Evolutionary conservation across 2,113 vertebrate genomes (phyloP).

Genomic region (Percopsis transmontana): DNA sequence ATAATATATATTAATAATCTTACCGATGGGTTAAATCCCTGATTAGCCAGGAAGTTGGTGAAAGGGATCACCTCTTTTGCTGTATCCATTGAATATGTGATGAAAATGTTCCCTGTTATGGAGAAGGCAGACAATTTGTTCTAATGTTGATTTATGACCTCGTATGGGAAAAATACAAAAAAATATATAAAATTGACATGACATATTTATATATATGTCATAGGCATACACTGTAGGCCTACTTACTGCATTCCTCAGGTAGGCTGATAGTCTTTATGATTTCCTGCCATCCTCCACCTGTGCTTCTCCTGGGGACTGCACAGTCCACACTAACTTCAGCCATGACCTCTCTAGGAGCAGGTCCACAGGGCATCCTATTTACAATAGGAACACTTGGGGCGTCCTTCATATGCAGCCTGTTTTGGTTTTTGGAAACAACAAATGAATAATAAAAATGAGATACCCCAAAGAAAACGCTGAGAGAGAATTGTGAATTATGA

Average conservation of each 20-base stretch:
- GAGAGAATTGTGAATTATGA: too few relatives aligned
- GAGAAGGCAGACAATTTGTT: not conserved
- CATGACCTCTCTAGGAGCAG: conserved; percentile 28
- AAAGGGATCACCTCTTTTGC: conserved; percentile 57
- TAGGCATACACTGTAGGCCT: not conserved
- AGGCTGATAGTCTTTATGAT: conserved; percentile 62
- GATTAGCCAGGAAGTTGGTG: conserved; percentile 53
- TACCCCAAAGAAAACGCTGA: too few relatives aligned
- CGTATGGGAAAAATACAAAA: not conserved
- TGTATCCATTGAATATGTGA: conserved; percentile 69
- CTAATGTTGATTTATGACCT: not conserved
- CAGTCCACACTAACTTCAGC: conserved; percentile 41
- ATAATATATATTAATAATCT: too few relatives aligned
- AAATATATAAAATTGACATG: not conserved
- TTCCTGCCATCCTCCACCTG: conserved; percentile 15
- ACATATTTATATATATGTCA: not conserved
- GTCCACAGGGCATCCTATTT: not conserved
- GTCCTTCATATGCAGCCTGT: not conserved
- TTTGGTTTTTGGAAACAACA: not conserved
- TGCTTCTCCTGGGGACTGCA: not conserved
- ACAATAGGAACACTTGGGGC: not conserved
- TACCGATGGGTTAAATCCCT: conserved; percentile 68
- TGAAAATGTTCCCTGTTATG: conserved; percentile 64
- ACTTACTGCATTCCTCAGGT: conserved; percentile 65
- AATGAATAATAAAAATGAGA: too few relatives aligned